Evolutionary conservation across 2,888 invertebrate genomes (phyloP).

Genomic region (Theristus sp.): DNA sequence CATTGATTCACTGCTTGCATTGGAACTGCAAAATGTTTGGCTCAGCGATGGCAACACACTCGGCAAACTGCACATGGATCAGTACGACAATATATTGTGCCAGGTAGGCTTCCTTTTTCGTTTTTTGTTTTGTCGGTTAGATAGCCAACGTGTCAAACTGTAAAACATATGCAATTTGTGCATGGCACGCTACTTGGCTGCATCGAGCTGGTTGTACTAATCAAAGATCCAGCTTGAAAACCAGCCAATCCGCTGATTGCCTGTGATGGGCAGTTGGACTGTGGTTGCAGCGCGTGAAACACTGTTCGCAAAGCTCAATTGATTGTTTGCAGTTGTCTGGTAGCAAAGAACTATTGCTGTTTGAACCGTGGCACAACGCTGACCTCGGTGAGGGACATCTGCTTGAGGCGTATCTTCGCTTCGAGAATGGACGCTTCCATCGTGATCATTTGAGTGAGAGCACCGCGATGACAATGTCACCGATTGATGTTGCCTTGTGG

Average conservation of each 20-base stretch:
- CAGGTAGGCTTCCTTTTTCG: constrained; percentile 16
- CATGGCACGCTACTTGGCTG: too few relatives aligned
- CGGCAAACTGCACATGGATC: constrained; percentile 31
- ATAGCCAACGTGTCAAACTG: too few relatives aligned
- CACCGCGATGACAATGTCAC: constrained; percentile 27
- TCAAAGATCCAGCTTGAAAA: too few relatives aligned
- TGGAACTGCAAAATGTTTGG: constrained; percentile 28
- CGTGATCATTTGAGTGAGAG: constrained; percentile 22
- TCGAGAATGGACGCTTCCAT: constrained; percentile 14
- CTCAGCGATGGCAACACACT: constrained; percentile 31
- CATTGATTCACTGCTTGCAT: constrained; percentile 14
- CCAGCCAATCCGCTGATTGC: too few relatives aligned
- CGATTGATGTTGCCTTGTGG: constrained; percentile 23
- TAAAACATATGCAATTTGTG: too few relatives aligned
- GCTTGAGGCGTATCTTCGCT: constrained; percentile 23
- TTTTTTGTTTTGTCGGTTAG: too few relatives aligned
- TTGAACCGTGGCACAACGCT: constrained; percentile 26
- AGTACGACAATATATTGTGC: constrained; percentile 30
- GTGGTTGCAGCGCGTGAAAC: too few relatives aligned
- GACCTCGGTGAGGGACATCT: constrained; percentile 29
- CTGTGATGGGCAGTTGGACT: too few relatives aligned
- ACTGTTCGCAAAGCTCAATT: too few relatives aligned
- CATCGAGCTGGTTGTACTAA: too few relatives aligned
- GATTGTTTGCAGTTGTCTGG: constrained; percentile 18
- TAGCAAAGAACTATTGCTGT: constrained; percentile 25